Evolutionary conservation across 2,888 invertebrate species (phyloP).

Genomic region (Cepaea hortensis): DNA sequence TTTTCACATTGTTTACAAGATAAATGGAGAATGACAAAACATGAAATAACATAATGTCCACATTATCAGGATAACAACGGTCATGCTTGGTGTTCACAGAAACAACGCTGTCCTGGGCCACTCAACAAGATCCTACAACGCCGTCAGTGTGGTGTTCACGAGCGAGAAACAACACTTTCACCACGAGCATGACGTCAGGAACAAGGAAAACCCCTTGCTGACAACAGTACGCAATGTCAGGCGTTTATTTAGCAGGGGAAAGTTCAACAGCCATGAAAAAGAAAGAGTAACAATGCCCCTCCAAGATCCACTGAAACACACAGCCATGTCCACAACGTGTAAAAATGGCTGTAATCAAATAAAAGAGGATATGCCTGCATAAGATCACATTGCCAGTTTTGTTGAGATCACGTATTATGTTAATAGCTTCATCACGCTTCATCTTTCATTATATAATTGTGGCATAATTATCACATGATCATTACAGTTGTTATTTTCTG

Average conservation of each 20-base stretch:
- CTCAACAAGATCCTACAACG: not conserved
- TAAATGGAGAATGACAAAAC: too few relatives aligned
- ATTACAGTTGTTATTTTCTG: too few relatives aligned
- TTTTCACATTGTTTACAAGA: too few relatives aligned
- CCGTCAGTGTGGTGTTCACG: not conserved
- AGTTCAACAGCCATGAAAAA: not conserved
- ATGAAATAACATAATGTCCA: too few relatives aligned
- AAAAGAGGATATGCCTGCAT: not conserved
- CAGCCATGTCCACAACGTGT: too few relatives aligned
- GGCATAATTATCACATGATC: not conserved
- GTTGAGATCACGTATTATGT: not conserved
- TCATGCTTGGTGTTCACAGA: not conserved
- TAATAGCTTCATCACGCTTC: not conserved
- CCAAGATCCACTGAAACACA: not conserved
- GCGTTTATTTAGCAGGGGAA: not conserved
- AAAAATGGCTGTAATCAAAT: not conserved
- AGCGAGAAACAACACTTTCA: not conserved
- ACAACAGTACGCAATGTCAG: not conserved
- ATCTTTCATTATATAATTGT: not conserved
- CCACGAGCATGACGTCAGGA: not conserved
- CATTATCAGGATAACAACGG: too few relatives aligned
- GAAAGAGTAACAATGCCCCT: constrained; percentile 11
- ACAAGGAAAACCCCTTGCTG: not conserved
- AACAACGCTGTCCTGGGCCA: constrained; percentile 1
- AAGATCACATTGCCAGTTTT: too few relatives aligned